Conservation (phyloP, 2,888 invertebrate species). For the Ornithoptera alexandrae region DNA sequence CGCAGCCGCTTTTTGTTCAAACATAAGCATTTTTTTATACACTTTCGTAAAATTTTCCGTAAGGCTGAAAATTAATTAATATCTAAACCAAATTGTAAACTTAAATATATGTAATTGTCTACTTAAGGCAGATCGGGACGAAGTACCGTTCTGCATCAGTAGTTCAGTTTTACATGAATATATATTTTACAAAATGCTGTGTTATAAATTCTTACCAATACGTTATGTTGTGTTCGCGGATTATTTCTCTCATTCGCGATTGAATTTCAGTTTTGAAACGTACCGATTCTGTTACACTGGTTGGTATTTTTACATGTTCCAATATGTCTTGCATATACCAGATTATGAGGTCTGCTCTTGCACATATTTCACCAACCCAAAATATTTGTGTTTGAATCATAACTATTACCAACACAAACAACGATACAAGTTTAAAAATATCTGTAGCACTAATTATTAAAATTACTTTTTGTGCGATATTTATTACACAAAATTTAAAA, state of each 20-base stretch:
- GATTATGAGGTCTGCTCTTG: conserved; percentile 56
- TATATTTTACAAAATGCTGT: background rate
- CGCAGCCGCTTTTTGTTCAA: conserved; percentile 49
- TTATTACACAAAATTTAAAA: background rate
- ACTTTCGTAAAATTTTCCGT: conserved; percentile 49
- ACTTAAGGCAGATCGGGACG: too few relatives aligned
- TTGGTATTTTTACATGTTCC: conserved; percentile 45
- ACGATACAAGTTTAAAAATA: background rate
- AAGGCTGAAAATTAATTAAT: conserved; percentile 43
- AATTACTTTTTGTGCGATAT: background rate
- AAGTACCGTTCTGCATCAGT: too few relatives aligned
- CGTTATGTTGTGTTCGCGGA: conserved; percentile 53
- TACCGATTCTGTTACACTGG: conserved; percentile 37
- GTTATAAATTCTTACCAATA: conserved; percentile 42
- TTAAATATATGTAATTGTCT: background rate
- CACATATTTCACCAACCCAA: conserved; percentile 58
- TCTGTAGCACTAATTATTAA: too few relatives aligned
- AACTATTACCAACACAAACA: conserved; percentile 41
- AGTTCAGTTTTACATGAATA: background rate
- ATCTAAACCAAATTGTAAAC: background rate
- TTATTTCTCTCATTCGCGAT: conserved; percentile 49
- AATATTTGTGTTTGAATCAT: conserved; percentile 57
- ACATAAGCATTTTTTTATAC: conserved; percentile 55
- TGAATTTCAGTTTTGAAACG: conserved; percentile 42
- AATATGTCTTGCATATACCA: conserved; percentile 58